Percentiles rank a stretch among this genome's conserved stretches.
These are phyloP conservation scores for Manis javanica DNA, from an alignment of 2,797 vertebrate species.

Conservation along the genomic window DNA sequence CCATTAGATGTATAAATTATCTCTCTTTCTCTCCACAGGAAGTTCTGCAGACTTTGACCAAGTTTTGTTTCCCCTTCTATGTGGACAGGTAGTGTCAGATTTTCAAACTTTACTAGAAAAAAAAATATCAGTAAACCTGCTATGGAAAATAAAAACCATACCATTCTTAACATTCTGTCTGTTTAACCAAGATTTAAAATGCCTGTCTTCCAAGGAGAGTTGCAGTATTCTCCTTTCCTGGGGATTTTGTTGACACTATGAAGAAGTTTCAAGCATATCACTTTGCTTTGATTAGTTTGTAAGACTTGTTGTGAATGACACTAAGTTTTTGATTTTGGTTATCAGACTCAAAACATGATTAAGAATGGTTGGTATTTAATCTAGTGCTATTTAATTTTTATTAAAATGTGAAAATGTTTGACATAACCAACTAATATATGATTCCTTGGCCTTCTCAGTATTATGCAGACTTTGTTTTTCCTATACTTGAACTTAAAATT, in stretches of 20 bases:
- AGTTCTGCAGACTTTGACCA: slow-evolving; percentile 95
- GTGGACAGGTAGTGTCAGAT: slow-evolving; percentile 91
- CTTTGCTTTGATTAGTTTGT: slow-evolving; percentile 69
- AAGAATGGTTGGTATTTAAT: slow-evolving; percentile 79
- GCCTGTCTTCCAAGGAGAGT: slow-evolving; percentile 85
- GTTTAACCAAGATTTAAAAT: slow-evolving; percentile 92
- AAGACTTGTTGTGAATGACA: slow-evolving; percentile 50
- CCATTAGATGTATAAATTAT: slow-evolving; percentile 96
- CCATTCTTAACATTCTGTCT: slow-evolving; percentile 88
- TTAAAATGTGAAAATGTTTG: slow-evolving; percentile 62
- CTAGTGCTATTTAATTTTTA: slow-evolving; percentile 50
- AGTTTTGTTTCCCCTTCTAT: slow-evolving; percentile 94
- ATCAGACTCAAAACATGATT: slow-evolving; percentile 72
- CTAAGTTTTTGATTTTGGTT: slow-evolving; percentile 71
- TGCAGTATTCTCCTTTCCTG: slow-evolving; percentile 84
- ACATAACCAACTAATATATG: slow-evolving; percentile 36
- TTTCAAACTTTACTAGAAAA: slow-evolving; percentile 88
- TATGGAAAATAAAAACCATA: slow-evolving; percentile 87
- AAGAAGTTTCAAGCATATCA: slow-evolving; percentile 85
- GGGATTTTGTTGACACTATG: slow-evolving; percentile 84
- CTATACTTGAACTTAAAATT: slow-evolving; percentile 52
- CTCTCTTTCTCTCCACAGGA: slow-evolving; percentile 92
- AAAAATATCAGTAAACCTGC: slow-evolving; percentile 85
- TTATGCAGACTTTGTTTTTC: slow-evolving; percentile 49
- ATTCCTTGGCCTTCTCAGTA: slow-evolving; percentile 21